Conservation (phyloP, 2,797 vertebrate species). For the Helicolenus hilgendorfi region DNA sequence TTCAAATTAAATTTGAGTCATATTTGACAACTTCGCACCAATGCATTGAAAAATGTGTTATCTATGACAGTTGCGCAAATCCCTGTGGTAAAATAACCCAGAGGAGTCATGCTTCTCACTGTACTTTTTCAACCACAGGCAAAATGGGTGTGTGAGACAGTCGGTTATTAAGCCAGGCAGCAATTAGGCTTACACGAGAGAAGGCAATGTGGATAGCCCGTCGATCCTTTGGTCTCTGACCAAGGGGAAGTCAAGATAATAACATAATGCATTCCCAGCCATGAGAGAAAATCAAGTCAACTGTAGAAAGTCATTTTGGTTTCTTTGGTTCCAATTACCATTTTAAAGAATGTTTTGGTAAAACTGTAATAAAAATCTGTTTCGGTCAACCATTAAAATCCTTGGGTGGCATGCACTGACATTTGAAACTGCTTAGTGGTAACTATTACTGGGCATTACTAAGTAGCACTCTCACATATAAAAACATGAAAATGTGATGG, state of each 20-base stretch:
- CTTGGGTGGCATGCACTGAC: slow-evolving; percentile 34
- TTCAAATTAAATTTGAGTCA: slow-evolving; percentile 23
- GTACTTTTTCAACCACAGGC: slow-evolving; percentile 50
- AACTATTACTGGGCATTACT: slow-evolving; percentile 24
- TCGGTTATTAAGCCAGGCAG: slow-evolving; percentile 47
- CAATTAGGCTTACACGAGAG: slow-evolving; percentile 56
- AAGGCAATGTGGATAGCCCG: slow-evolving; percentile 46
- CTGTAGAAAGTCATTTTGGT: slow-evolving; percentile 67
- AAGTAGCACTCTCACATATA: background rate
- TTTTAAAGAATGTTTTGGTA: slow-evolving; percentile 44
- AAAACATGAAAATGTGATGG: background rate
- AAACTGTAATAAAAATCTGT: slow-evolving; percentile 43
- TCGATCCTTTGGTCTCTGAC: slow-evolving; percentile 64
- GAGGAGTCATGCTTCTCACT: slow-evolving; percentile 33
- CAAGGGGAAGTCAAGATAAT: slow-evolving; percentile 65
- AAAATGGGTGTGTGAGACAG: slow-evolving; percentile 52
- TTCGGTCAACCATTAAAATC: slow-evolving; percentile 42
- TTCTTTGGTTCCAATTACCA: slow-evolving; percentile 65
- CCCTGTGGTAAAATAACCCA: background rate
- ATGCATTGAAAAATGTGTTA: slow-evolving; percentile 29
- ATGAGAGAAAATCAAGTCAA: slow-evolving; percentile 56
- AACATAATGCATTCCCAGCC: slow-evolving; percentile 64
- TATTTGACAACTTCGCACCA: background rate
- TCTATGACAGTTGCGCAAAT: slow-evolving; percentile 5
- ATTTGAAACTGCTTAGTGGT: slow-evolving; percentile 11